Evolutionary conservation across 2,113 vertebrate species (phyloP).

Genomic region (Micromys minutus): DNA sequence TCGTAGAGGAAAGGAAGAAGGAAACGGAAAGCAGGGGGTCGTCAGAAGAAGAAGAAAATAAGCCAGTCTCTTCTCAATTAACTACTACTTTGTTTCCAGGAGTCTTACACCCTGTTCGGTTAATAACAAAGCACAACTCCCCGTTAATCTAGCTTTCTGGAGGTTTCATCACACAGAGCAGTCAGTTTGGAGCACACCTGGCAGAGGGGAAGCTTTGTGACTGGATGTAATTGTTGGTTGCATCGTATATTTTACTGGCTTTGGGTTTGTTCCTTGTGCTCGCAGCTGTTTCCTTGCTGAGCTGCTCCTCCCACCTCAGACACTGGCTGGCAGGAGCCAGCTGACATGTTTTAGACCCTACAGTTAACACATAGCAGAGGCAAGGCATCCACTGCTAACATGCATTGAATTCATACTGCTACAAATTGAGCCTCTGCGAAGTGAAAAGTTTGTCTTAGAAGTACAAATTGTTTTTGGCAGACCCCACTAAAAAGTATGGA

Average conservation of each 20-base stretch:
- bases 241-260: conserved; percentile 46
- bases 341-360: conserved; percentile 25
- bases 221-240: conserved; percentile 65
- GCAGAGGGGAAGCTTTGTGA: conserved; percentile 45
- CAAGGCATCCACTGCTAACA: background rate
- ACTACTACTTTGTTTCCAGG: conserved; percentile 7
- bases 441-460: conserved; percentile 23
- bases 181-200: conserved; percentile 8
- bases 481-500: background rate
- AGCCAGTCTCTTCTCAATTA: background rate
- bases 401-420: background rate
- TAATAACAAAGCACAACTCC: background rate
- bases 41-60: conserved; percentile 21
- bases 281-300: conserved; percentile 64
- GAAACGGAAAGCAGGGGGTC: background rate
- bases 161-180: conserved; percentile 6
- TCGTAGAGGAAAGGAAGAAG: background rate
- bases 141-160: conserved; percentile 29
- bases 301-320: conserved; percentile 65
- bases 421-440: conserved; percentile 35
- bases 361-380: conserved; percentile 53
- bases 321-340: conserved; percentile 53
- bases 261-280: conserved; percentile 68
- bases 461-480: background rate
- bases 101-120: background rate